Conservation (phyloP, 2,888 invertebrate species). For the Temnothorax ravouxi region DNA sequence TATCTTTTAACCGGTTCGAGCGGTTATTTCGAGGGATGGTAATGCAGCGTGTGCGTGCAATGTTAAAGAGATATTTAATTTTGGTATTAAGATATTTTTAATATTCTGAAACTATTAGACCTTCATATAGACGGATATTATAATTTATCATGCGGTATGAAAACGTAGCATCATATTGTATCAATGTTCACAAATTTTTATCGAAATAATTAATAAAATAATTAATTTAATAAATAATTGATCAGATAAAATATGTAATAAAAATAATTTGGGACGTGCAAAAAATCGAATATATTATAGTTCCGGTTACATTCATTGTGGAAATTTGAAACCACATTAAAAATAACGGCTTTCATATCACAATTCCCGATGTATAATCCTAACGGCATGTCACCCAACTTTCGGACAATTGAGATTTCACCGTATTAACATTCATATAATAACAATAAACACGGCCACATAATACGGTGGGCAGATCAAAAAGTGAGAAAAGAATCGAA, state of each 20-base stretch:
- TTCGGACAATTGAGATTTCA: background rate
- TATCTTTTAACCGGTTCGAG: slow-evolving; percentile 14
- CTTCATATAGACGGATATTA: background rate
- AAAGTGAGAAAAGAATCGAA: slow-evolving; percentile 57
- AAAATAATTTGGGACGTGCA: background rate
- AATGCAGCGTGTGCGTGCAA: background rate
- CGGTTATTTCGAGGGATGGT: background rate
- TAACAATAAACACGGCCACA: slow-evolving; percentile 57
- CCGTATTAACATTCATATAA: slow-evolving; percentile 8
- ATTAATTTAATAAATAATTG: background rate
- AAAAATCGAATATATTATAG: background rate
- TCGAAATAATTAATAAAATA: background rate
- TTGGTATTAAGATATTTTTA: background rate
- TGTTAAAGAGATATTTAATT: background rate
- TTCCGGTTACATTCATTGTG: background rate
- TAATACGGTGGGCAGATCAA: slow-evolving; percentile 58
- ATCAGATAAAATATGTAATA: background rate
- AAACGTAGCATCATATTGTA: background rate
- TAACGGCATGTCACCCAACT: background rate
- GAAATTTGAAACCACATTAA: background rate
- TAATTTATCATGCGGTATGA: background rate
- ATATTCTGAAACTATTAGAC: background rate
- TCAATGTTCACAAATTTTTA: background rate
- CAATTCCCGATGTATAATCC: background rate
- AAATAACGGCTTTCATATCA: background rate